These are phyloP conservation scores for Drosophila guanche DNA, from an alignment of 1,140 invertebrate species.

Conservation along the genomic window DNA sequence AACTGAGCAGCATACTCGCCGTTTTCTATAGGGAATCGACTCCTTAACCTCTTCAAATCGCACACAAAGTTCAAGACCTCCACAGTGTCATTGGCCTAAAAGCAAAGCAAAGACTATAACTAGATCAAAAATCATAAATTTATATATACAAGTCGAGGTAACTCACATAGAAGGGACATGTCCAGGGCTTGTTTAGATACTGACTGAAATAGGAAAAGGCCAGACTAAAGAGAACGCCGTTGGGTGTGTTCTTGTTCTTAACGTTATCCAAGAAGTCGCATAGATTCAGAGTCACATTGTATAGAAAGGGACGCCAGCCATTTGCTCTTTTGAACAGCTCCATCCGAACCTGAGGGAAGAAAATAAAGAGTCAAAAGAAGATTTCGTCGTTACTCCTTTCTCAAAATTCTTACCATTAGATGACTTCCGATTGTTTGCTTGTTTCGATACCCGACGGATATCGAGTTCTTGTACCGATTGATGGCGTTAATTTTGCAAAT, in stretches of 20 bases:
- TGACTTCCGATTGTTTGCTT: not conserved
- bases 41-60: slow-evolving; percentile 14
- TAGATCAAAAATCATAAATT: not conserved
- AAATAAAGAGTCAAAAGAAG: not conserved
- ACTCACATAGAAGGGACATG: slow-evolving; percentile 14
- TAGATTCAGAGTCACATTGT: slow-evolving; percentile 28
- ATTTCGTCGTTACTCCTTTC: not conserved
- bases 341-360: slow-evolving; percentile 13
- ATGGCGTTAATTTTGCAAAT: slow-evolving; percentile 40
- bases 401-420: slow-evolving; percentile 9
- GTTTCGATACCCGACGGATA: slow-evolving; percentile 25
- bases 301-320: slow-evolving; percentile 34
- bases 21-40: slow-evolving; percentile 29
- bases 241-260: slow-evolving; percentile 11
- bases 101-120: not conserved
- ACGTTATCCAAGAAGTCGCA: slow-evolving; percentile 21
- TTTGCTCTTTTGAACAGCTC: slow-evolving; percentile 33
- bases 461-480: slow-evolving; percentile 34
- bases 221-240: not conserved
- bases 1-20: slow-evolving; percentile 26
- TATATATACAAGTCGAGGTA: no score
- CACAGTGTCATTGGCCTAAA: no score
- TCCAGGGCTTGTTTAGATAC: slow-evolving; percentile 11
- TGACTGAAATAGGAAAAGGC: slow-evolving; percentile 23
- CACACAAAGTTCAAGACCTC: no score